Evolutionary conservation across 2,797 vertebrate species (phyloP).

Genomic region (Myotis findleyi): DNA sequence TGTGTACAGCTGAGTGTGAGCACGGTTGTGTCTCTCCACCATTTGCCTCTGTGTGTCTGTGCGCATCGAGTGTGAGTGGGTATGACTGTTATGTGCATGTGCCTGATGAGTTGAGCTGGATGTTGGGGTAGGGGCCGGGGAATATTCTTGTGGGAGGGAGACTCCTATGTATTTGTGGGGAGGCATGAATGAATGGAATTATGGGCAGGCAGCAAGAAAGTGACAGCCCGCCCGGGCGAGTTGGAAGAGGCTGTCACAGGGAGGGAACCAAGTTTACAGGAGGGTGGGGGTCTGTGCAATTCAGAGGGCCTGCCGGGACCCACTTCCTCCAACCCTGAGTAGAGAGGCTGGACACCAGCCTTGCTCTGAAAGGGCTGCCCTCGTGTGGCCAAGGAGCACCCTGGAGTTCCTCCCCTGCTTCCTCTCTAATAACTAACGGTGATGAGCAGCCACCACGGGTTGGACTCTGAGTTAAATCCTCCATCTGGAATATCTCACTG

Average conservation of each 20-base stretch:
- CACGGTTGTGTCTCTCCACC: background rate
- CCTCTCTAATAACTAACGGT: background rate
- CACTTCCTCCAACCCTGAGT: background rate
- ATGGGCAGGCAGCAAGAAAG: background rate
- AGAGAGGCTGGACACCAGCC: background rate
- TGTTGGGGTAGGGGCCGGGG: background rate
- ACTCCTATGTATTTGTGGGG: background rate
- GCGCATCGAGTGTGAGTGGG: background rate
- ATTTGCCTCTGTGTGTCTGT: background rate
- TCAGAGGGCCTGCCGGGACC: conserved; percentile 12
- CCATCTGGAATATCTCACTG: background rate
- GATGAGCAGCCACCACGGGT: background rate
- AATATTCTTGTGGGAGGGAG: background rate
- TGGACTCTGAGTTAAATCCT: background rate
- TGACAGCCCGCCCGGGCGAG: background rate
- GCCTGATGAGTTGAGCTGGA: background rate
- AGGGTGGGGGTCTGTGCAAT: background rate
- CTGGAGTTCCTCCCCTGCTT: background rate
- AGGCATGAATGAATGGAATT: background rate
- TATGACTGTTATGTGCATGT: background rate
- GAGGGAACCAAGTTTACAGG: background rate
- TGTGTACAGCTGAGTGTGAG: background rate
- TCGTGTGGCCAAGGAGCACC: background rate
- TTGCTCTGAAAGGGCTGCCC: background rate
- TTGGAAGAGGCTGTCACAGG: background rate